Evolutionary conservation across 30 jellyfish, hydroid and myxozoan genomes (phyloP).

Genomic region (Phacellophora camtschatica): DNA sequence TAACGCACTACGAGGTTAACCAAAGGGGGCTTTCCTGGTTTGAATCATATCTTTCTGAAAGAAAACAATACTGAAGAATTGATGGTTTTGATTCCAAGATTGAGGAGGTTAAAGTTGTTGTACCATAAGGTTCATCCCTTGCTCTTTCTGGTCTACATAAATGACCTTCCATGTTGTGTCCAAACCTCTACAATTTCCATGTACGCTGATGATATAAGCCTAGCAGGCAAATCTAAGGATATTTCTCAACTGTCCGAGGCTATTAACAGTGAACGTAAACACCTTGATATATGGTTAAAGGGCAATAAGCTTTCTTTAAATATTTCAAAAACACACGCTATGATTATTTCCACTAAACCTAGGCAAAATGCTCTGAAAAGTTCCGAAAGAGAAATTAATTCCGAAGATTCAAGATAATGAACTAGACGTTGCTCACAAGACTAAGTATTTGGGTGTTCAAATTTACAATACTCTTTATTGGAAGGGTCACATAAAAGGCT

Average conservation of each 20-base stretch:
- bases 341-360: constrained; percentile 25
- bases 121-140: too few species aligned
- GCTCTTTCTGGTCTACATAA: too few species aligned
- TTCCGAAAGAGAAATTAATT: not conserved
- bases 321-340: constrained; percentile 27
- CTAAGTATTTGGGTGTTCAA: not conserved
- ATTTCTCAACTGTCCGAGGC: constrained; percentile 30
- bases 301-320: constrained; percentile 37
- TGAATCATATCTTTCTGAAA: too few species aligned
- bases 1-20: too few species aligned
- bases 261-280: not conserved
- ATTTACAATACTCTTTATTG: constrained; percentile 10
- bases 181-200: constrained; percentile 5
- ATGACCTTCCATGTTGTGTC: too few species aligned
- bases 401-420: not conserved
- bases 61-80: too few species aligned
- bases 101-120: too few species aligned
- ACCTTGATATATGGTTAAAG: constrained; percentile 21
- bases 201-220: constrained; percentile 21
- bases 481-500: constrained; percentile 13
- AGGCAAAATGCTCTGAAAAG: not conserved
- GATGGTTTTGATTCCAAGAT: too few species aligned
- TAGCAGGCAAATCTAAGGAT: not conserved
- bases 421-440: not conserved
- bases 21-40: too few species aligned